A percentile compares a stretch with the other conserved stretches of the same genome.
phyloP scores from a whole-genome alignment of 2,888 invertebrate species.

The Sesia apiformis region DNA sequence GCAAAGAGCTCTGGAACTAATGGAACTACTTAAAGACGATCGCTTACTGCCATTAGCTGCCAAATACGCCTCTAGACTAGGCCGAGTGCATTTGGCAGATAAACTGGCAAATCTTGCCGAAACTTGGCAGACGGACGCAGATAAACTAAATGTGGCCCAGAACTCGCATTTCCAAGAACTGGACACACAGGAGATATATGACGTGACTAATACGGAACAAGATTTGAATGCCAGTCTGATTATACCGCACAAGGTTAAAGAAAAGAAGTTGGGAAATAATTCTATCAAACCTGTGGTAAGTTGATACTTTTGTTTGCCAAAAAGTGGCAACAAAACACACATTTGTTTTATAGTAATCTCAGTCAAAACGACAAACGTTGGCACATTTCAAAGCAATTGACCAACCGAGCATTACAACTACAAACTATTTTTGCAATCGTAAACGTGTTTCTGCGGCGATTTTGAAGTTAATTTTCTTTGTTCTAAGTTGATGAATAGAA shows the following conservation, averaged over 20 bases:
- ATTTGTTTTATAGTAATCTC: too few relatives aligned
- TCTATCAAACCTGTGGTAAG: constrained; percentile 62
- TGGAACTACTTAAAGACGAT: constrained; percentile 85
- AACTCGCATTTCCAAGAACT: constrained; percentile 48
- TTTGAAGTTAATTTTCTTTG: too few relatives aligned
- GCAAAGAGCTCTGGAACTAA: constrained; percentile 89
- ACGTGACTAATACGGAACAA: constrained; percentile 39
- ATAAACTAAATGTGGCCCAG: constrained; percentile 39
- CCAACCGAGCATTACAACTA: too few relatives aligned
- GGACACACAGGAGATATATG: constrained; percentile 54
- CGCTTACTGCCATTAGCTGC: constrained; percentile 87
- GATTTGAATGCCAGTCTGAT: constrained; percentile 58
- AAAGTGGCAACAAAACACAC: neutral
- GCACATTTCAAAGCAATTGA: too few relatives aligned
- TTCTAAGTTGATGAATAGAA: too few relatives aligned
- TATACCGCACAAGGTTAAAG: constrained; percentile 50
- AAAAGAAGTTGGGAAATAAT: constrained; percentile 41
- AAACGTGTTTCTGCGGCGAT: too few relatives aligned
- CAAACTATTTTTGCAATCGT: too few relatives aligned
- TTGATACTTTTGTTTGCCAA: constrained; percentile 3
- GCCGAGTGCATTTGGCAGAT: constrained; percentile 85
- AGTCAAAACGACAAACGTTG: too few relatives aligned
- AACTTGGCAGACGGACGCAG: constrained; percentile 43
- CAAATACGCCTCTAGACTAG: constrained; percentile 89
- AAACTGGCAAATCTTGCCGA: constrained; percentile 79